Evolutionary conservation across 1,140 invertebrate species (phyloP).

Genomic region (Saccostrea glomerata): DNA sequence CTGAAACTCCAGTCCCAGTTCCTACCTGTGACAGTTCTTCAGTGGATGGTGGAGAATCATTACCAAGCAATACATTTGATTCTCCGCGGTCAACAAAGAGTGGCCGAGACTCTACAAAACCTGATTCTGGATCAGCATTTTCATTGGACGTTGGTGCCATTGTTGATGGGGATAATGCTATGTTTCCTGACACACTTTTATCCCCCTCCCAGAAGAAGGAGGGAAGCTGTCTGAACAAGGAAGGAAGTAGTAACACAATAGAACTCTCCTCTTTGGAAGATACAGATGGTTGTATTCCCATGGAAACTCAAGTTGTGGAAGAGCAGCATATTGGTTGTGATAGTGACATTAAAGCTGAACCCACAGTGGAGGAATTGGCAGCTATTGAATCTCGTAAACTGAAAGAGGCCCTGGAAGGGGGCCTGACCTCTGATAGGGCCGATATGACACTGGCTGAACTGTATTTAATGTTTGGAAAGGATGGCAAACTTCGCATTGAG

Average conservation of each 20-base stretch:
- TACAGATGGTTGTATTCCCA: constrained; percentile 15
- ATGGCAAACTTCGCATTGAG: constrained; percentile 88
- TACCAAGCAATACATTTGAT: constrained; percentile 27
- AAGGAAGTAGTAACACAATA: constrained; percentile 42
- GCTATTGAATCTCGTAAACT: constrained; percentile 48
- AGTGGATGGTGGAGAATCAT: neutral
- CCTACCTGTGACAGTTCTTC: neutral
- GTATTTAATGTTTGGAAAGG: constrained; percentile 92
- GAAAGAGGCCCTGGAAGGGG: constrained; percentile 81
- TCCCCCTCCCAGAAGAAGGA: constrained; percentile 24
- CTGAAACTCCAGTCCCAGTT: neutral
- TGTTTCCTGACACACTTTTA: constrained; percentile 69
- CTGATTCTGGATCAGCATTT: neutral
- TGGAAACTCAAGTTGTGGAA: neutral
- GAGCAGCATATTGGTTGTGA: neutral
- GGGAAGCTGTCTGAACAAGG: neutral
- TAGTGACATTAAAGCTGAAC: constrained; percentile 31
- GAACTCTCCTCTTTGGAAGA: constrained; percentile 44
- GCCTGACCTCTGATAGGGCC: constrained; percentile 88
- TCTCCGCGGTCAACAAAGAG: constrained; percentile 36
- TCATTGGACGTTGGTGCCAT: constrained; percentile 59
- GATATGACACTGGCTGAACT: constrained; percentile 92
- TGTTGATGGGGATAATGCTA: constrained; percentile 68
- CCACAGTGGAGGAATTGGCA: constrained; percentile 43
- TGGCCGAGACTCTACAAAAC: constrained; percentile 22